Conservation (phyloP, 2,888 invertebrate genomes). For the Deilephila elpenor region DNA sequence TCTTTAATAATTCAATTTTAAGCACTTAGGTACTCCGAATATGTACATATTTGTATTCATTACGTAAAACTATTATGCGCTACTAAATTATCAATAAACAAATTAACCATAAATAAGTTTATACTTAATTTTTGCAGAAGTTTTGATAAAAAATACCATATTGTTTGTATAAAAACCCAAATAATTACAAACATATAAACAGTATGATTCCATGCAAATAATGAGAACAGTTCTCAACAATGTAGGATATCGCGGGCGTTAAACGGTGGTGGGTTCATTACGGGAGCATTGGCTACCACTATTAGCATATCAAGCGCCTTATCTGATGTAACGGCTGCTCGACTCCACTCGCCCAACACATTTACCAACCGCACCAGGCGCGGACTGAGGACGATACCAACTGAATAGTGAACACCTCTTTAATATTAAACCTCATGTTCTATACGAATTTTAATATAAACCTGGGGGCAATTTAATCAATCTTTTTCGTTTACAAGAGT, state of each 20-base stretch:
- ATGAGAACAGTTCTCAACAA: slow-evolving; percentile 32
- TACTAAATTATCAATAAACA: too few species aligned
- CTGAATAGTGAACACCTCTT: neutral
- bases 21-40: too few species aligned
- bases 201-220: slow-evolving; percentile 1
- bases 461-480: neutral
- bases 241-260: slow-evolving; percentile 59
- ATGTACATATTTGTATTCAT: too few species aligned
- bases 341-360: slow-evolving; percentile 51
- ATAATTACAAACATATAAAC: neutral
- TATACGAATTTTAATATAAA: too few species aligned
- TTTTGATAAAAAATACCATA: neutral
- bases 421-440: too few species aligned
- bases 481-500: neutral
- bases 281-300: slow-evolving; percentile 72
- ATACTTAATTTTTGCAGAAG: too few species aligned
- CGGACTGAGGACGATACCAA: slow-evolving; percentile 4
- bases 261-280: slow-evolving; percentile 74
- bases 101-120: too few species aligned
- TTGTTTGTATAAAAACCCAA: neutral
- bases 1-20: too few species aligned
- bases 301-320: slow-evolving; percentile 80
- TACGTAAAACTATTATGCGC: neutral
- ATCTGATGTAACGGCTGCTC: slow-evolving; percentile 76
- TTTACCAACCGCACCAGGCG: slow-evolving; percentile 39